These are phyloP conservation scores for Capra hircus DNA, from an alignment of 2,113 vertebrate genomes.

Conservation along the genomic window DNA sequence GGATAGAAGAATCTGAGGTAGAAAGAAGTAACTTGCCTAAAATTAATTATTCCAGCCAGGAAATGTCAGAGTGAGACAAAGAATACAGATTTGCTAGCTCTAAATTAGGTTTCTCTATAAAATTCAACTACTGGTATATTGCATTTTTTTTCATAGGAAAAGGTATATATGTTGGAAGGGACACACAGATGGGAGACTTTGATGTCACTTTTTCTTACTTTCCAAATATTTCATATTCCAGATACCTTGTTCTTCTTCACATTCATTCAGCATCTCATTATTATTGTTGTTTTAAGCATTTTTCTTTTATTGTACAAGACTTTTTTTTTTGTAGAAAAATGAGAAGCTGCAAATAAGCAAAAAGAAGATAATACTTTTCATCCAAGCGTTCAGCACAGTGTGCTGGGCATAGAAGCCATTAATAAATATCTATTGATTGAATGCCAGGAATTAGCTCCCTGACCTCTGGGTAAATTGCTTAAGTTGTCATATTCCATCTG, in stretches of 20 bases:
- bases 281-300: not conserved
- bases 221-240: not conserved
- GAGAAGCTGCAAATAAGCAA: slow-evolving; percentile 3
- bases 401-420: slow-evolving; percentile 35
- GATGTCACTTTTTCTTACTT: not conserved
- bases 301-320: not conserved
- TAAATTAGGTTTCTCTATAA: not conserved
- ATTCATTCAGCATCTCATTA: not conserved
- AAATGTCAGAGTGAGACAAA: not conserved
- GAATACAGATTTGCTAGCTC: not conserved
- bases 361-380: slow-evolving; percentile 31
- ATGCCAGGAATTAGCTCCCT: slow-evolving; percentile 62
- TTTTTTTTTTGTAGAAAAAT: not conserved
- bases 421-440: slow-evolving; percentile 71
- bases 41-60: not conserved
- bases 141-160: not conserved
- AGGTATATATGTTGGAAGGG: not conserved
- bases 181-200: not conserved
- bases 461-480: slow-evolving; percentile 66
- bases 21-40: not conserved
- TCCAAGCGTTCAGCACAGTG: not conserved
- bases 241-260: not conserved
- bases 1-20: not conserved
- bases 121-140: not conserved
- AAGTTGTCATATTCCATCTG: slow-evolving; percentile 61